Evolutionary conservation across 2,797 vertebrate species (phyloP), one percentile per base, ranked within the genome.

Genomic region (Muraenolepis orangiensis): DNA sequence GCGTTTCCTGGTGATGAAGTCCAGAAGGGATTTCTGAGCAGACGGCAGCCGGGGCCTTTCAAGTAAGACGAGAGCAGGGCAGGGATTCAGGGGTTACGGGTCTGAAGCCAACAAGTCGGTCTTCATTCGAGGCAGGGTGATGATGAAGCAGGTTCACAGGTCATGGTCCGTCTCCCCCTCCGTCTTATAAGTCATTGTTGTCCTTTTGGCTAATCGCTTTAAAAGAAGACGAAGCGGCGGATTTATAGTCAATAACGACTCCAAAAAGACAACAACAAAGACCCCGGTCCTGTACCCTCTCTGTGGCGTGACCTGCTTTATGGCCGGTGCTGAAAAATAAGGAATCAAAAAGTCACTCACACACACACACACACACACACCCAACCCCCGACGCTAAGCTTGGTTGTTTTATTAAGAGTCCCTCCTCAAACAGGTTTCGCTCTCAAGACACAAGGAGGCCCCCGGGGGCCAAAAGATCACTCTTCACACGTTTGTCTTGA

Each of bases 251-350:
- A 72, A 72, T 40, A 29, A 32, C 38, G 31, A n/a, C 46, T 6
- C 2, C 14, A 51, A 51, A 51, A 51, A 51, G 20, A 20, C 46
- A 28, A 70, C 61, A 79, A 69, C 73, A 72, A 72, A 72, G 69
- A n/a, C 8, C 73, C 66, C 42, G 30, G 46, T 26, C 29, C 26
- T 30, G 36, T 51, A 71, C 61, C 61, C 73, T 72, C 68, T 76
- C 77, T 38, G 72, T 74, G 73, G 64, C 76, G 76, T 72, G 69
- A 57, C 72, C 74, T 32, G 74, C 72, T 77, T 76, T 76, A 76
- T 51, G 66, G n/a, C n/a, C n/a, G n/a, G n/a, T 38, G 67, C 74
- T 78, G 81, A 74, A 74, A 75, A 76, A 70, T 69, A 82, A 74
- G 46, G 20, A 51, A 51, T 51, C 46, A 18, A 46, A 16, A 18